Evolutionary conservation across 2,113 vertebrate genomes (phyloP).

Genomic region (Poeciliopsis occidentalis): DNA sequence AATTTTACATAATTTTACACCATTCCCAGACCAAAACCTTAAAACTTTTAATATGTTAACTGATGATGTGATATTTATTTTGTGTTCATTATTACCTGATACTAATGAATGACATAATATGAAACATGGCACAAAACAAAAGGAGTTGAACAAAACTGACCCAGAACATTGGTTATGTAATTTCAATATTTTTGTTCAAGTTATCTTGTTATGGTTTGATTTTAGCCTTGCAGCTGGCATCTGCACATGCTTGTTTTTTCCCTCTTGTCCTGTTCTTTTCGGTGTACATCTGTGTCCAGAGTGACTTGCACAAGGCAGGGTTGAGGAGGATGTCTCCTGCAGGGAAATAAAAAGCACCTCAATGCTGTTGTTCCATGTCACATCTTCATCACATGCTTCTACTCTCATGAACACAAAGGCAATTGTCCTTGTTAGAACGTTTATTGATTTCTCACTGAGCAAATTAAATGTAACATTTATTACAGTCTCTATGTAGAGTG

Average conservation of each 20-base stretch:
- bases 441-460: background rate
- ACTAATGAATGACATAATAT: too few species aligned
- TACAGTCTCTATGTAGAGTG: background rate
- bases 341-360: background rate
- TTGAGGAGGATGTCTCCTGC: background rate
- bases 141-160: background rate
- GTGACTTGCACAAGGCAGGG: background rate
- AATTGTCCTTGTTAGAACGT: background rate
- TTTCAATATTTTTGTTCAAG: background rate
- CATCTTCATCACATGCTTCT: too few species aligned
- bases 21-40: too few species aligned
- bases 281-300: background rate
- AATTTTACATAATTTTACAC: too few species aligned
- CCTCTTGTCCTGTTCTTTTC: background rate
- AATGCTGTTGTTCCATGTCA: too few species aligned
- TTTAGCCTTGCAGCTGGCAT: background rate
- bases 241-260: background rate
- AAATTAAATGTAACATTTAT: background rate
- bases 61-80: too few species aligned
- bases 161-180: background rate
- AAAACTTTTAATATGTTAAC: too few species aligned
- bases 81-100: too few species aligned
- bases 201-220: background rate
- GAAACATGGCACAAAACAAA: too few species aligned
- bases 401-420: background rate